Conservation (phyloP, 2,113 vertebrate species). For the Eretmochelys imbricata region DNA sequence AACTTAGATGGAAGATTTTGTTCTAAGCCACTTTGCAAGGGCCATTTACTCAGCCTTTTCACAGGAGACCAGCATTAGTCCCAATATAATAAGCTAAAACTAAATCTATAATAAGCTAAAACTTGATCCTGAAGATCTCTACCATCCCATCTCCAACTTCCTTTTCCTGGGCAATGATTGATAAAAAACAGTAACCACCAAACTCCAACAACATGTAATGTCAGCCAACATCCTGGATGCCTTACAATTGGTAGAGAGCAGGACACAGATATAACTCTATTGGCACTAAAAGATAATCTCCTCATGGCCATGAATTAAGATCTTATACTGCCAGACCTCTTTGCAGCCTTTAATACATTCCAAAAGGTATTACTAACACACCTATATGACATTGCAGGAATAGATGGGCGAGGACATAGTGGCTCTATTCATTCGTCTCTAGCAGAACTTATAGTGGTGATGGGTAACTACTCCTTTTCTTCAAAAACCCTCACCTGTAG, state of each 20-base stretch:
- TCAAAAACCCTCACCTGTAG: no score
- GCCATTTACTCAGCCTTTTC: neutral
- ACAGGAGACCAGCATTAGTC: neutral
- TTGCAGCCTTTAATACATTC: neutral
- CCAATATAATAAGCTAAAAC: neutral
- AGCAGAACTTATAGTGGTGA: no score
- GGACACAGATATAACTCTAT: neutral
- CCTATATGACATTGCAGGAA: neutral
- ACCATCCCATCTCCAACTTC: accelerated
- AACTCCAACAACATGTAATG: neutral
- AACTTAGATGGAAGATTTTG: neutral
- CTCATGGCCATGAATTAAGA: neutral
- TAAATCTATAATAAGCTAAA: neutral
- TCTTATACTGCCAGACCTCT: neutral
- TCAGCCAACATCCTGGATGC: neutral
- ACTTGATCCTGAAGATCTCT: neutral
- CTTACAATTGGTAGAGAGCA: neutral
- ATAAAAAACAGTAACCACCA: neutral
- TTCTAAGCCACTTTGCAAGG: neutral
- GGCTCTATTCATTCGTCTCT: no score
- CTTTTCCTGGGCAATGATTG: neutral
- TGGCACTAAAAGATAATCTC: neutral
- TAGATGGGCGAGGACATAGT: neutral
- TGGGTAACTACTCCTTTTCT: no score
- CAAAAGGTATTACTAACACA: accelerated